Base-by-base conservation (phyloP, 2,888 invertebrate genomes). In the Dinocampus coccinellae region DNA sequence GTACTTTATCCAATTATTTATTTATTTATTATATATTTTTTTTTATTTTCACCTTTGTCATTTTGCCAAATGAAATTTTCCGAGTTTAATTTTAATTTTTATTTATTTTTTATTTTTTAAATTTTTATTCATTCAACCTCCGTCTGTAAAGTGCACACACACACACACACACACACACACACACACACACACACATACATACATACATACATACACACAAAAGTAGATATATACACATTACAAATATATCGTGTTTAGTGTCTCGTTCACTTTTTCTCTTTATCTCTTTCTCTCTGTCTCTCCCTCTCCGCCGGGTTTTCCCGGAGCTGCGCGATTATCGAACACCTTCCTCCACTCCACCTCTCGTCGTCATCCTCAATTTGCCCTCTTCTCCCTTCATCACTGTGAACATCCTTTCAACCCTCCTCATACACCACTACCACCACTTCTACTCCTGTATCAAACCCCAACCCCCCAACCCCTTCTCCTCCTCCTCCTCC, bases 291-390 rank as follows among this genome's bases (percentile, higher is more conserved):
- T 39, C 22, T 20, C 11, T 9, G 4, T 26, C 26, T 64, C 33
- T 39, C 69, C 39, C 22, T 52, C 11, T 29, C 53, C 20, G 9
- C 64, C 69, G 62, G 60, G 70, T 65, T 47, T 55, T 62, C 66
- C 65, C 65, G 55, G 68, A 64, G 47, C 65, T 70, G 65, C 65
- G 60, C 70, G 65, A 58, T 70, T 65, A 65, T 65, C 60, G 65
- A 70, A 58, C 42, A 58, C 42, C 58, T 20, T 13, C 47, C 58
- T 16, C 10, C 36, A 4, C n/a, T n/a, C n/a, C n/a, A n/a, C n/a
- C n/a, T n/a, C n/a, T n/a, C n/a, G n/a, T n/a, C n/a, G n/a, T n/a
- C n/a, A n/a, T n/a, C n/a, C n/a, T n/a, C n/a, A n/a, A n/a, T n/a
- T n/a, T n/a, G n/a, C n/a, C n/a, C n/a, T n/a, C n/a, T n/a, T n/a